Evolutionary conservation across 1,140 invertebrate genomes (phyloP), one percentile per base, ranked within the genome.

Genomic region (Arctopsyche grandis): DNA sequence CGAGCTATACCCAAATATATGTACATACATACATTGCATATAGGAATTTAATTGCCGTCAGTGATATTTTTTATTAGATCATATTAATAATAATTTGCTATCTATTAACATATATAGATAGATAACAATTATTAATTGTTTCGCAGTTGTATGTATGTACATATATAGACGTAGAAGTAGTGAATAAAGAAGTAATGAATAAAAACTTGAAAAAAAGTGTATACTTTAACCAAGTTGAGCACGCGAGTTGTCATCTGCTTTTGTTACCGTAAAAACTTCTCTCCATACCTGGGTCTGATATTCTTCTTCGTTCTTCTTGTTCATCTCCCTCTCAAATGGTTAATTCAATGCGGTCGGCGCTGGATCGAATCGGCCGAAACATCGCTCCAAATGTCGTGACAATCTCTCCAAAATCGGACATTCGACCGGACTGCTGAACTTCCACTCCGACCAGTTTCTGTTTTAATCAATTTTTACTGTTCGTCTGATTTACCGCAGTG

Each of bases 301-400:
- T 38, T 38, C 29, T 38, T 38, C 1, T 60, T 60, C 1, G 3
- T 16, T 60, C 56, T 60, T 21, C 16, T 14, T 52, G 22, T 21
- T 29, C 66, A 4, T 29, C 66, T n/a, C 24, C 24, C 29, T 46
- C 29, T 43, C 19, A 22, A 22, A 60, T 58, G 74, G n/a, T 58
- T 52, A 52, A 75, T 75, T 56, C 12, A 60, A 46, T 29, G 9
- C 21, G 22, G 56, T 12, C 38, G 38, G 10, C 38, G 66, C 22
- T 63, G 74, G 60, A 81, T 38, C 77, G 56, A 81, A 81, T 81
- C 73, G 60, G 29, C 52, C 77, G 77, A 75, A 24, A 81, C 77
- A 79, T 81, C 74, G 80, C 80, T 76, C 80, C 80, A 79, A 79
- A 81, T 81, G 77, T 81, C 79, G 79, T 80, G 79, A 80, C 71